These are phyloP conservation scores for Caenorhabditis doughertyi DNA, from an alignment of 2,888 invertebrate species.

Conservation along the genomic window DNA sequence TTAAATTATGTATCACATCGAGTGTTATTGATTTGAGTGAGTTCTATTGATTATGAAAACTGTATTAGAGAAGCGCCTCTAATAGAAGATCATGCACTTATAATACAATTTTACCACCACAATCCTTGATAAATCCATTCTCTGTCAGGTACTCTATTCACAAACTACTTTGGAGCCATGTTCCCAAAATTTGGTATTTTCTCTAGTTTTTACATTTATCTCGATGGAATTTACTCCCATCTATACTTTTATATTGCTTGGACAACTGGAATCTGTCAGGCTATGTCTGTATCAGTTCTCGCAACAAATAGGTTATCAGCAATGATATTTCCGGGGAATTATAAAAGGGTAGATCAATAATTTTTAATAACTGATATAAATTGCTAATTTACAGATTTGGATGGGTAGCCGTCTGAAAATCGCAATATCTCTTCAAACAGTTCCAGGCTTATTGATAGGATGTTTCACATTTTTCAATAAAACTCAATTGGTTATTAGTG, in stretches of 20 bases:
- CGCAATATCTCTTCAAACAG: conserved; percentile 25
- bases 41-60: too few species aligned
- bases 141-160: conserved; percentile 41
- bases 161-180: conserved; percentile 54
- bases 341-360: conserved; percentile 5
- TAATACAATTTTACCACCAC: not conserved
- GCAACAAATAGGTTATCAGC: conserved; percentile 54
- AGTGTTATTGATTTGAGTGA: conserved; percentile 43
- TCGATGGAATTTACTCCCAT: conserved; percentile 29
- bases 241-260: conserved; percentile 56
- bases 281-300: conserved; percentile 52
- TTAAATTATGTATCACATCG: conserved; percentile 42
- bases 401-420: conserved; percentile 1
- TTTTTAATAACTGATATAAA: not conserved
- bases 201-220: conserved; percentile 7
- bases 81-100: too few species aligned
- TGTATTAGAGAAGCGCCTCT: too few species aligned
- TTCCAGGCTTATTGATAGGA: conserved; percentile 37
- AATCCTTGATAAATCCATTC: not conserved
- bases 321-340: conserved; percentile 41
- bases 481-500: conserved; percentile 13
- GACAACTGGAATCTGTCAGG: conserved; percentile 55
- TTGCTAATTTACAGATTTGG: conserved; percentile 36
- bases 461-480: conserved; percentile 39
- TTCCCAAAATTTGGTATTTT: conserved; percentile 51